A percentile compares a stretch with the other conserved stretches of the same genome.
These are phyloP conservation scores for Psittacula echo DNA, from an alignment of 2,797 vertebrate genomes.

Conservation along the genomic window DNA sequence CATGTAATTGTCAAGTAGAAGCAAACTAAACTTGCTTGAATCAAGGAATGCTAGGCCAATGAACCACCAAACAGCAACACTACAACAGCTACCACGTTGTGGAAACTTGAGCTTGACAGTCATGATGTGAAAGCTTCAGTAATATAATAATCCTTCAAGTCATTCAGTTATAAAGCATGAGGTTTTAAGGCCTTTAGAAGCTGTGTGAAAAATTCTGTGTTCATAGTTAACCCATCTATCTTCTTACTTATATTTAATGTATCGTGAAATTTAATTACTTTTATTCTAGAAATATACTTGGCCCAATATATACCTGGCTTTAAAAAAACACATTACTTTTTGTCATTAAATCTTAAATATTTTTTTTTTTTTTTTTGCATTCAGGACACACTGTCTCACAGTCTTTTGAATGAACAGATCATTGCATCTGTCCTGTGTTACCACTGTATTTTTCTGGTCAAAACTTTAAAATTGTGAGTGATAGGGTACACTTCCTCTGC, in stretches of 20 bases:
- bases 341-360: neutral
- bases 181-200: neutral
- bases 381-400: neutral
- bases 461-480: neutral
- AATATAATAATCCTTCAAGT: neutral
- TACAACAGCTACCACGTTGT: neutral
- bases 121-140: neutral
- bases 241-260: neutral
- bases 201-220: neutral
- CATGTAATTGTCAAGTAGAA: neutral
- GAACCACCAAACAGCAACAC: neutral
- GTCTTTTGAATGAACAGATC: neutral
- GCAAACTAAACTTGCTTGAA: neutral
- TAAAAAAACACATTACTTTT: neutral
- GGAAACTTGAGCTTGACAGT: neutral
- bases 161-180: neutral
- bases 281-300: neutral
- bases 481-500: neutral
- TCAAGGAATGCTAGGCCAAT: neutral
- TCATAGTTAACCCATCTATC: neutral
- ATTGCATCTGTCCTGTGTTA: neutral
- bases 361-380: neutral
- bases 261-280: neutral
- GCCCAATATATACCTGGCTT: accelerated
- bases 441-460: neutral